Conservation (phyloP, 2,888 invertebrate genomes). For the Orchesellides sinensis region DNA sequence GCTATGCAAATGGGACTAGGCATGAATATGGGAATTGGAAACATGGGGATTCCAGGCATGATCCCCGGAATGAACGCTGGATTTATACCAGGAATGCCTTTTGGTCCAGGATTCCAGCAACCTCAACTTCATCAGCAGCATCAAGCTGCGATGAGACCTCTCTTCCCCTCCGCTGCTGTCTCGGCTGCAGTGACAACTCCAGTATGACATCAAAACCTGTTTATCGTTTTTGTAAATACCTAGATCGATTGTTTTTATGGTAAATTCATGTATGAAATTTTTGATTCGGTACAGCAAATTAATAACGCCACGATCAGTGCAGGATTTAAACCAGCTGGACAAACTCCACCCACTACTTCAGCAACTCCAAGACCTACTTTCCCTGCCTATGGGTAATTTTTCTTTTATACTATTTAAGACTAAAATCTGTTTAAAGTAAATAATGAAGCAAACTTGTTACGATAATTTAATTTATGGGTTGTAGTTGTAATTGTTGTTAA, state of each 20-base stretch:
- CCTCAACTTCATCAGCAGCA: constrained; percentile 64
- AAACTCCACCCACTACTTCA: constrained; percentile 61
- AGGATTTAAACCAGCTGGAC: constrained; percentile 80
- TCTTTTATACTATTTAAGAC: too few species aligned
- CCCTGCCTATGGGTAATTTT: constrained; percentile 86
- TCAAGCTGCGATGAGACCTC: constrained; percentile 80
- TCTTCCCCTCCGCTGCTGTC: constrained; percentile 83
- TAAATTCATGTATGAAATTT: neutral
- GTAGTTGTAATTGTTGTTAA: neutral
- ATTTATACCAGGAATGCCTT: constrained; percentile 77
- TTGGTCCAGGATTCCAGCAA: constrained; percentile 69
- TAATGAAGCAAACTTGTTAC: too few species aligned
- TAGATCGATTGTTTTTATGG: neutral
- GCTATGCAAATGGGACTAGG: constrained; percentile 70
- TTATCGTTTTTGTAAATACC: neutral
- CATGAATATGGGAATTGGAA: constrained; percentile 64
- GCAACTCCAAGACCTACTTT: constrained; percentile 83
- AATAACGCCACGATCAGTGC: constrained; percentile 78
- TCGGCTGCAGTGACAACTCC: constrained; percentile 76
- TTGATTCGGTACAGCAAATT: constrained; percentile 4
- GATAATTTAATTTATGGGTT: too few species aligned
- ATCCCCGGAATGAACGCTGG: constrained; percentile 55
- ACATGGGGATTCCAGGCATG: constrained; percentile 65
- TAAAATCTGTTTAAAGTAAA: too few species aligned
- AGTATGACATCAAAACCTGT: neutral